These are phyloP conservation scores for cat (Felis catus) DNA, from an alignment of 2,113 vertebrate genomes.

Conservation along the genomic window DNA sequence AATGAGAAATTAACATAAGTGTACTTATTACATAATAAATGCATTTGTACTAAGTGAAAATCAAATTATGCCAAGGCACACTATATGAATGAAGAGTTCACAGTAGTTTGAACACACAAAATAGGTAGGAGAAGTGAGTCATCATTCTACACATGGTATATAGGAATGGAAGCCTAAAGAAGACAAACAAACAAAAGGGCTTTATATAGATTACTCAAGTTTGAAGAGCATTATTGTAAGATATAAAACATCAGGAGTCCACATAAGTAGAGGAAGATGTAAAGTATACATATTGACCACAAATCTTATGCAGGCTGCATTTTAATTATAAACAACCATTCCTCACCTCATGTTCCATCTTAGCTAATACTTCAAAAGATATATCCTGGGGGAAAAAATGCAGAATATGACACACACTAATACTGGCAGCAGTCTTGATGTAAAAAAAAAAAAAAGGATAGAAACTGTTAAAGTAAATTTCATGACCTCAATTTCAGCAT, in stretches of 20 bases:
- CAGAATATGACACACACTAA: not conserved
- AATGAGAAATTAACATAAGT: conserved; percentile 22
- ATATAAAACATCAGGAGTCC: not conserved
- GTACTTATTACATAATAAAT: not conserved
- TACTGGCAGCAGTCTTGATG: not conserved
- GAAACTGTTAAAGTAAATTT: not conserved
- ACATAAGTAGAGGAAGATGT: not conserved
- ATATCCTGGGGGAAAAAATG: not conserved
- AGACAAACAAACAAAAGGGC: not conserved
- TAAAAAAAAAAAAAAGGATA: not conserved
- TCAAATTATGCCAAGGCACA: not conserved
- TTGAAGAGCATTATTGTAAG: conserved; percentile 33
- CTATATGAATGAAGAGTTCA: conserved; percentile 28
- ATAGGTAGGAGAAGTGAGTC: not conserved
- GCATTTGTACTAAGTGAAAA: conserved; percentile 29
- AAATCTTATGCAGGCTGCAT: not conserved
- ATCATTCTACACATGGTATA: not conserved
- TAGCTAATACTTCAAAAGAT: conserved; percentile 10
- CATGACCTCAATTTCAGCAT: not conserved
- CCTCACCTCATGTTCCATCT: not conserved
- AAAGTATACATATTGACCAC: not conserved
- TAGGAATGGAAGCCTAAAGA: conserved; percentile 36
- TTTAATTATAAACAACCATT: conserved; percentile 9
- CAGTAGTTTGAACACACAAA: not conserved
- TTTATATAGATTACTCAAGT: conserved; percentile 11